Conservation (phyloP, 2,797 vertebrate species). For the Eptatretus atami region DNA sequence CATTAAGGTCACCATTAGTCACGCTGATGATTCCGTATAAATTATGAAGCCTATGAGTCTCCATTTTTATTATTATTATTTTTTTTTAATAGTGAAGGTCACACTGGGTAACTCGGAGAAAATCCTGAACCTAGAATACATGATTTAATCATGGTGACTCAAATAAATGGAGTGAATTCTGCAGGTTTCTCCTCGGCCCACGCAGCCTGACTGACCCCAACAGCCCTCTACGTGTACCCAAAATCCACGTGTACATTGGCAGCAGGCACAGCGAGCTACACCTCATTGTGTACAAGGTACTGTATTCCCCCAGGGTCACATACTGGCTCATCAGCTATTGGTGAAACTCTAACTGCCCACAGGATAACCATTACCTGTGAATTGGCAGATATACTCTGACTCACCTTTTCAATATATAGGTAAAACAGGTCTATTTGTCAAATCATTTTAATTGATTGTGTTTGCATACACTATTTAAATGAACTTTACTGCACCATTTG, state of each 20-base stretch:
- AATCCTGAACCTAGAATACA: not conserved
- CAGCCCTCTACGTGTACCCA: slow-evolving; percentile 67
- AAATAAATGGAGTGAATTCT: slow-evolving; percentile 9
- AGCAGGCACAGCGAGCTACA: slow-evolving; percentile 63
- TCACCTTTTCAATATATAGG: too few species aligned
- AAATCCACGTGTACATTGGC: slow-evolving; percentile 64
- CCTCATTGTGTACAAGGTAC: slow-evolving; percentile 89
- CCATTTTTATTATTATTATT: not conserved
- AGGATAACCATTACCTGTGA: too few species aligned
- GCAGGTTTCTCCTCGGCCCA: slow-evolving; percentile 78
- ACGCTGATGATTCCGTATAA: too few species aligned
- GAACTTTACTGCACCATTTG: too few species aligned
- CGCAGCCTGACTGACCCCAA: slow-evolving; percentile 72
- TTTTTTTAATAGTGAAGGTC: not conserved
- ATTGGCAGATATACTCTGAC: too few species aligned
- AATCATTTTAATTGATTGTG: too few species aligned
- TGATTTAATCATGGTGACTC: not conserved
- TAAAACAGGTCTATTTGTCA: too few species aligned
- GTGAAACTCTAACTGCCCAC: too few species aligned
- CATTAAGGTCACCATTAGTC: too few species aligned
- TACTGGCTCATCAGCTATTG: not conserved
- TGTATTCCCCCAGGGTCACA: not conserved
- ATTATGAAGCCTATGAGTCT: too few species aligned
- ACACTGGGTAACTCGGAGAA: not conserved
- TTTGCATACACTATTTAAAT: too few species aligned